A percentile compares a stretch with the other conserved stretches of the same genome.
Conservation (phyloP, 2,797 vertebrate genomes). For the Thunnus albacares region DNA sequence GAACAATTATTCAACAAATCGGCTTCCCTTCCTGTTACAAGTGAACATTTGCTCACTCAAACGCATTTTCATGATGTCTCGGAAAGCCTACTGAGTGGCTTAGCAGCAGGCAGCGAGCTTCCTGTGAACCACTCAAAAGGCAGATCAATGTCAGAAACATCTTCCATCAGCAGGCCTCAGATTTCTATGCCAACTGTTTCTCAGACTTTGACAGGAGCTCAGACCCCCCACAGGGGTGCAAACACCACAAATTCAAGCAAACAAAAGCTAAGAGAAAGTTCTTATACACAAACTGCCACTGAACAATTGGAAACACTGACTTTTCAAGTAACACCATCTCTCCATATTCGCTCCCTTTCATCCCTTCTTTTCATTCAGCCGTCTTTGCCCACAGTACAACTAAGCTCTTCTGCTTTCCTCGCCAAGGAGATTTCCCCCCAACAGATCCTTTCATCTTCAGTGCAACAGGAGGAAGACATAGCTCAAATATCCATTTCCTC, state of each 20-base stretch:
- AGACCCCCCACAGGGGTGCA: conserved; percentile 23
- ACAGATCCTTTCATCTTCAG: conserved; percentile 1
- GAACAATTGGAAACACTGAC: conserved; percentile 7
- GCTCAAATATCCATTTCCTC: neutral
- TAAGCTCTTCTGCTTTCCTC: conserved; percentile 3
- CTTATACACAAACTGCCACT: neutral
- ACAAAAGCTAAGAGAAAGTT: conserved; percentile 38
- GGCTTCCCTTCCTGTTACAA: conserved; percentile 20
- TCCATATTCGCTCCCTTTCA: neutral
- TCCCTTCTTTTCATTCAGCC: conserved; percentile 2
- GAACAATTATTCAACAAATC: neutral
- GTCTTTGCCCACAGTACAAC: neutral
- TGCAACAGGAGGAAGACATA: conserved; percentile 13
- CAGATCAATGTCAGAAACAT: neutral
- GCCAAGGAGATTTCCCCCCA: neutral
- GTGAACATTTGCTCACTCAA: conserved; percentile 30
- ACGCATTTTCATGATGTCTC: conserved; percentile 1
- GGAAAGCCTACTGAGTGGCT: neutral
- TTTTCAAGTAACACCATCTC: neutral
- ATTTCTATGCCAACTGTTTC: conserved; percentile 12
- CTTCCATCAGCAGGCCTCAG: conserved; percentile 18
- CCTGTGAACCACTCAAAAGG: conserved; percentile 27
- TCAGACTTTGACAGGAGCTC: conserved; percentile 41
- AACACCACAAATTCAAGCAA: conserved; percentile 17
- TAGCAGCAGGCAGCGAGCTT: conserved; percentile 23